phyloP scores from a whole-genome alignment of 2,797 vertebrate species.

The Gymnothorax reevesii region DNA sequence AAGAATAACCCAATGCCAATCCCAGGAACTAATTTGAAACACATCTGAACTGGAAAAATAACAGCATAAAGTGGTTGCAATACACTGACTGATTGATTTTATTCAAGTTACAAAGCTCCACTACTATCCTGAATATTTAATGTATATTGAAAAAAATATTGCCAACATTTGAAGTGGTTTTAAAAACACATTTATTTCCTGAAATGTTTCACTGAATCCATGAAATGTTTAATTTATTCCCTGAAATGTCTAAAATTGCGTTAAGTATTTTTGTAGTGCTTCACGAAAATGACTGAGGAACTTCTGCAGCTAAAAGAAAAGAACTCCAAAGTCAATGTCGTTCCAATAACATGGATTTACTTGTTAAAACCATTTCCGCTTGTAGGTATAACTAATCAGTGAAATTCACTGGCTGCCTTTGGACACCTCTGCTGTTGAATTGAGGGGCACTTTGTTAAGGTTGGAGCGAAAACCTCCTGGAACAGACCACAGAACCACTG shows the following conservation, averaged over 20 bases:
- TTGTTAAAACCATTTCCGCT: no score
- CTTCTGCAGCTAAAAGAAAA: background rate
- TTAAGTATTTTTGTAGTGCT: background rate
- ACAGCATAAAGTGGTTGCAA: background rate
- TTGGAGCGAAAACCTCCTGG: no score
- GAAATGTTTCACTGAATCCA: background rate
- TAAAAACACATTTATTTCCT: background rate
- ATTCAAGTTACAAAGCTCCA: no score
- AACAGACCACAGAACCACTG: no score
- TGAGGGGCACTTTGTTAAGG: no score
- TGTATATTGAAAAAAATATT: background rate
- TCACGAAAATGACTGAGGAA: background rate
- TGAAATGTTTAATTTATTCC: background rate
- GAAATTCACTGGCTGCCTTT: no score
- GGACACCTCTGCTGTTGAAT: no score
- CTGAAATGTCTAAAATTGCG: background rate
- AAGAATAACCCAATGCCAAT: background rate
- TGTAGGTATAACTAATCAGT: no score
- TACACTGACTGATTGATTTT: background rate
- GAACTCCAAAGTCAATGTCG: no score
- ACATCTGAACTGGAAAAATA: background rate
- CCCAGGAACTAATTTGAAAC: background rate
- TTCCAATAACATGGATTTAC: no score
- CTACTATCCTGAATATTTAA: background rate
- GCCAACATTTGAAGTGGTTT: background rate